Evolutionary conservation across 2,113 vertebrate species (phyloP).

Genomic region (Panthera uncia): DNA sequence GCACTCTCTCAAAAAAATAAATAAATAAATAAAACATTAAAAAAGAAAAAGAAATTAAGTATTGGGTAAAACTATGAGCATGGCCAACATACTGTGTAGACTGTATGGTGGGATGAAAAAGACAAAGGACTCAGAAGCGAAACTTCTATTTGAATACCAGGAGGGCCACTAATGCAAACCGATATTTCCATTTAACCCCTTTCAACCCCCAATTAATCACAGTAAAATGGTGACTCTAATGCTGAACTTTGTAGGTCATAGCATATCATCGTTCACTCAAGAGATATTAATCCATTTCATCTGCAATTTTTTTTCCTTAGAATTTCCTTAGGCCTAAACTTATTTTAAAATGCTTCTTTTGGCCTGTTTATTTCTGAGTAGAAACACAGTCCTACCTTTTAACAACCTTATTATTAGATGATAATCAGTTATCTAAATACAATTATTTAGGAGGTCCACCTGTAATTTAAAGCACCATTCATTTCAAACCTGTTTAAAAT

Average conservation of each 20-base stretch:
- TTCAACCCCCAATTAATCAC: not conserved
- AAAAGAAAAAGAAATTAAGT: not conserved
- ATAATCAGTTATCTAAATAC: conserved; percentile 39
- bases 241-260: not conserved
- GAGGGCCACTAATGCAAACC: not conserved
- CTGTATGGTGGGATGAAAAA: not conserved
- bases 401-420: not conserved
- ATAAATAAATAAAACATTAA: no score
- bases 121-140: not conserved
- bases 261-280: not conserved
- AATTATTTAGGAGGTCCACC: not conserved
- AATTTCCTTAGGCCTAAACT: not conserved
- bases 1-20: no score
- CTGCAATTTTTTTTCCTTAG: not conserved
- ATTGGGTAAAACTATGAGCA: no score
- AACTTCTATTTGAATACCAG: not conserved
- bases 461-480: not conserved
- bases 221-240: not conserved
- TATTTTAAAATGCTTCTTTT: not conserved
- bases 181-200: not conserved
- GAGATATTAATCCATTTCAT: not conserved
- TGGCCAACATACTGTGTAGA: not conserved
- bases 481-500: not conserved
- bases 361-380: not conserved
- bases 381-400: not conserved